These are phyloP conservation scores for Bagarius yarrelli DNA, from an alignment of 2,113 vertebrate genomes.

Conservation along the genomic window DNA sequence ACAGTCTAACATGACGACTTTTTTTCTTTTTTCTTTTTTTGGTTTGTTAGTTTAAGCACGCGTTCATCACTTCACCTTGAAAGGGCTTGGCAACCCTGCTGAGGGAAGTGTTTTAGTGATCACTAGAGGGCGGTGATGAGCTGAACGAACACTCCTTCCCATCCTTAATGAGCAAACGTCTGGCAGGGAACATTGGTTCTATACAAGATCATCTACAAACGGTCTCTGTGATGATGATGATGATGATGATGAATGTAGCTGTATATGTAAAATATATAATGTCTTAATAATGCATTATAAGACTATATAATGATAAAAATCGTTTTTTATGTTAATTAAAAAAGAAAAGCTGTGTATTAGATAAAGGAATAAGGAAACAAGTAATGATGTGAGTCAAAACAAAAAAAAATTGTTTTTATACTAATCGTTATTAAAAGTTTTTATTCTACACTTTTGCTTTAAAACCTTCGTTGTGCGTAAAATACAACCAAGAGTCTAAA, in stretches of 20 bases:
- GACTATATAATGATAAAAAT: no score
- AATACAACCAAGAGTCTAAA: not conserved
- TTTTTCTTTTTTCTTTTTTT: no score
- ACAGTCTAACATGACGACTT: no score
- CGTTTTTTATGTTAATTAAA: not conserved
- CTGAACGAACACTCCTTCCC: not conserved
- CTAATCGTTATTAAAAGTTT: not conserved
- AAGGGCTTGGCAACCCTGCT: not conserved
- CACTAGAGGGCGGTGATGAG: slow-evolving; percentile 51
- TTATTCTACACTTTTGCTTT: not conserved
- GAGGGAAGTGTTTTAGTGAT: slow-evolving; percentile 17
- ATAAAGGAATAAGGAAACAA: not conserved
- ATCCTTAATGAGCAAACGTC: not conserved
- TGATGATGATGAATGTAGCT: no score
- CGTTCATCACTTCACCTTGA: not conserved
- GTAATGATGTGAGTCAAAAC: no score
- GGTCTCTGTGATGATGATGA: no score
- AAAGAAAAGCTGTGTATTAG: not conserved
- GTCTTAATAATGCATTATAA: no score
- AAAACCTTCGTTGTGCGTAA: not conserved
- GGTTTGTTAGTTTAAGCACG: no score
- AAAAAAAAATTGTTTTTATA: no score
- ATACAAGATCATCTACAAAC: not conserved
- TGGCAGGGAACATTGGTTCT: not conserved
- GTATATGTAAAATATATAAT: no score